Conservation (phyloP, 2,113 vertebrate species). For the Eurypyga helias region DNA sequence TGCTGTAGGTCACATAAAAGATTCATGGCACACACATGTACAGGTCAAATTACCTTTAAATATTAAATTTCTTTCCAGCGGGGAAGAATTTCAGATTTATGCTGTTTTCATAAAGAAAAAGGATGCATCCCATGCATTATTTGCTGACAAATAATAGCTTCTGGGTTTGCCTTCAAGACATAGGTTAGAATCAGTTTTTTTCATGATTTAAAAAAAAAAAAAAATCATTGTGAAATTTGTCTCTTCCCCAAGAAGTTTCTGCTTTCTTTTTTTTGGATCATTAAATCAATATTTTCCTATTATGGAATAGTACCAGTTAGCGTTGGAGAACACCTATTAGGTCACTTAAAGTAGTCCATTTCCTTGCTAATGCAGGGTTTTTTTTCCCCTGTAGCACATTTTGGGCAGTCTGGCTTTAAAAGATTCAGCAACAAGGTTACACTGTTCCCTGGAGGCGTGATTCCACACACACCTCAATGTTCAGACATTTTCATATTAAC, state of each 20-base stretch:
- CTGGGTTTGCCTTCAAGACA: constrained; percentile 9
- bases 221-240: background rate
- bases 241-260: background rate
- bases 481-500: constrained; percentile 5
- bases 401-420: background rate
- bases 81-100: constrained; percentile 73
- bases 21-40: constrained; percentile 81
- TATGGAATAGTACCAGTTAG: background rate
- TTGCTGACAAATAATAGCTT: constrained; percentile 52
- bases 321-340: background rate
- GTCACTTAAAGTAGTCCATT: background rate
- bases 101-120: constrained; percentile 70
- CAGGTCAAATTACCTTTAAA: constrained; percentile 86
- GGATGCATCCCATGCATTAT: constrained; percentile 50
- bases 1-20: constrained; percentile 83
- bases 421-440: background rate
- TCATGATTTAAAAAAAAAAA: background rate
- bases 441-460: background rate
- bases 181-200: background rate
- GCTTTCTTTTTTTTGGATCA: background rate
- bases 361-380: background rate
- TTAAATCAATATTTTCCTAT: background rate
- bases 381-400: background rate
- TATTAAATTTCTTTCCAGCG: constrained; percentile 81
- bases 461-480: background rate